Evolutionary conservation across 2,797 vertebrate genomes (phyloP).

Genomic region (Menidia menidia): DNA sequence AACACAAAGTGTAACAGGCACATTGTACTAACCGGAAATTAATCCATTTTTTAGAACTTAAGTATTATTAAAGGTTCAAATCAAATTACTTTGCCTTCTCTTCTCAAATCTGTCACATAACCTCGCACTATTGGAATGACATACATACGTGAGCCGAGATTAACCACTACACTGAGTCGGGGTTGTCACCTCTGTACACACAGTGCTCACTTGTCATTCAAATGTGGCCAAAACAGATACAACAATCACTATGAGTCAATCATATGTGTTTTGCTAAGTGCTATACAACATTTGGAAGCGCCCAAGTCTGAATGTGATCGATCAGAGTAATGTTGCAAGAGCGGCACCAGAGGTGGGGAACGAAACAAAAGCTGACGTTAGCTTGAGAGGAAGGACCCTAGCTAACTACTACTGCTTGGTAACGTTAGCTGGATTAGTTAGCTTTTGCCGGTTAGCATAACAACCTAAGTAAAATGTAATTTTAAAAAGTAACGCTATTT

Average conservation of each 20-base stretch:
- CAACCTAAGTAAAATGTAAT: conserved; percentile 34
- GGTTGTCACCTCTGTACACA: neutral
- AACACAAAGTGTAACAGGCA: neutral
- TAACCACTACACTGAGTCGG: neutral
- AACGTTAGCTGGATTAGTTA: conserved; percentile 61
- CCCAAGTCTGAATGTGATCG: neutral
- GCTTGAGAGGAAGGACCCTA: conserved; percentile 44
- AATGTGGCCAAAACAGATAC: neutral
- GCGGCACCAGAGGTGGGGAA: conserved; percentile 6
- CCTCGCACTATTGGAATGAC: neutral
- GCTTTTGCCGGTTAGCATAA: conserved; percentile 75
- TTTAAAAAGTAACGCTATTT: neutral
- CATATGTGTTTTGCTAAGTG: neutral
- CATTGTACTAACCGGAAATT: neutral
- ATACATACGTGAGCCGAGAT: neutral
- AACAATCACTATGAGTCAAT: neutral
- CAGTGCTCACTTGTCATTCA: neutral
- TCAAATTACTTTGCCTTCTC: neutral
- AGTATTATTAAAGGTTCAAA: neutral
- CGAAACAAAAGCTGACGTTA: conserved; percentile 65
- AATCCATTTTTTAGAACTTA: neutral
- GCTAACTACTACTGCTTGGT: conserved; percentile 49
- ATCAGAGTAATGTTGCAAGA: neutral
- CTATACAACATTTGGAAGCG: neutral
- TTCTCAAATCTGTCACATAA: neutral